These are phyloP conservation scores for Nautilus pompilius DNA, from an alignment of 1,140 invertebrate species.

Conservation along the genomic window DNA sequence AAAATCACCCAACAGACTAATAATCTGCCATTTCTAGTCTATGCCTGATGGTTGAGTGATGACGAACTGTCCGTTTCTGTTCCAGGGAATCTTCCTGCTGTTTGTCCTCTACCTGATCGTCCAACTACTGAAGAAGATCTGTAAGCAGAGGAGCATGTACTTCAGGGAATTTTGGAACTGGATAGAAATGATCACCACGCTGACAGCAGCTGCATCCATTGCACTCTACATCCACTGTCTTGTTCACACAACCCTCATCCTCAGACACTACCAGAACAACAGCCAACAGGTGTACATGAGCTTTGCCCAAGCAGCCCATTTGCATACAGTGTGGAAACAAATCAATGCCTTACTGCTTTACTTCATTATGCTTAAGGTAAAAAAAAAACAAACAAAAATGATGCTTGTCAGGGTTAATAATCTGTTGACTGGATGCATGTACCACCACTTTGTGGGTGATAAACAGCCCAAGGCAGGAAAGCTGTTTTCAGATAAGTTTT, in stretches of 20 bases:
- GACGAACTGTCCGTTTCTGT: too few relatives aligned
- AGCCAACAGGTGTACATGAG: conserved; percentile 24
- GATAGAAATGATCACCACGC: conserved; percentile 29
- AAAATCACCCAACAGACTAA: too few relatives aligned
- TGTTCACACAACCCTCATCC: conserved; percentile 28
- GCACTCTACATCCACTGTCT: conserved; percentile 42
- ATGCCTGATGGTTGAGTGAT: too few relatives aligned
- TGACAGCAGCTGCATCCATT: conserved; percentile 22
- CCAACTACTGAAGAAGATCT: conserved; percentile 21
- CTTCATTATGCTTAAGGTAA: conserved; percentile 41
- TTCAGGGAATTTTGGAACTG: conserved; percentile 35
- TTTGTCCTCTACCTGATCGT: conserved; percentile 33
- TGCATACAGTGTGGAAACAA: conserved; percentile 32
- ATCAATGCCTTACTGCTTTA: conserved; percentile 41
- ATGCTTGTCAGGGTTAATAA: too few relatives aligned
- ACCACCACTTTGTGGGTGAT: too few relatives aligned
- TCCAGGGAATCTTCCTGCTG: conserved; percentile 29
- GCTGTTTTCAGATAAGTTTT: too few relatives aligned
- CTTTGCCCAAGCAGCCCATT: conserved; percentile 28
- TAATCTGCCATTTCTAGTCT: too few relatives aligned
- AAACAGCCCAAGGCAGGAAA: too few relatives aligned
- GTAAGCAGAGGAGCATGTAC: conserved; percentile 17
- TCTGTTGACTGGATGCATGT: too few relatives aligned
- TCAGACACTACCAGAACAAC: conserved; percentile 23
- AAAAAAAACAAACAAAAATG: too few relatives aligned